These are phyloP conservation scores for Crotalus helleri DNA, from an alignment of 2,113 vertebrate species.

Conservation along the genomic window DNA sequence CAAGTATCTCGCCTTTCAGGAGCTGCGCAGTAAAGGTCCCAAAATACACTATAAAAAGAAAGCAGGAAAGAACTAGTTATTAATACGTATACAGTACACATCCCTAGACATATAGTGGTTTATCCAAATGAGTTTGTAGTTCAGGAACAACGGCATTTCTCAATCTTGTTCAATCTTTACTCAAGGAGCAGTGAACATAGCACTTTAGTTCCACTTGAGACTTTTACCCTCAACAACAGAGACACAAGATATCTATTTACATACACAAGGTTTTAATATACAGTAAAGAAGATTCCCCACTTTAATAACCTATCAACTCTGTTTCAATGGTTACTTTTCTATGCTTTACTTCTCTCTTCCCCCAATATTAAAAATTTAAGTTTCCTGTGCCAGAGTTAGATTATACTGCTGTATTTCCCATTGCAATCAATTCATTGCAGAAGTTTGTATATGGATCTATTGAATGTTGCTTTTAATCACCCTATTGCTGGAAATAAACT, in stretches of 20 bases:
- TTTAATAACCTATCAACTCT: rapidly evolving
- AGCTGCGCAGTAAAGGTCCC: constrained; percentile 99
- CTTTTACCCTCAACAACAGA: background rate
- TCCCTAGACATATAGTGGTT: background rate
- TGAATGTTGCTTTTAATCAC: background rate
- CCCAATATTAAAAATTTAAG: background rate
- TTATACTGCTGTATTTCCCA: background rate
- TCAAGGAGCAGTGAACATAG: background rate
- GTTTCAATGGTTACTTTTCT: background rate
- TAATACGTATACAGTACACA: background rate
- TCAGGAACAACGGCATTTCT: background rate
- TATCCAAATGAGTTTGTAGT: background rate
- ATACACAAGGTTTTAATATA: background rate
- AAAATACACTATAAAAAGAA: constrained; percentile 85
- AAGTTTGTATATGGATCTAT: background rate
- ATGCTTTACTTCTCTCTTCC: rapidly evolving
- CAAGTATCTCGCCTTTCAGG: constrained; percentile 98
- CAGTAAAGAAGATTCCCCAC: background rate
- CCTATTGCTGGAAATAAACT: background rate
- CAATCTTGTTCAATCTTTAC: background rate
- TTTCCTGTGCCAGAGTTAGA: background rate
- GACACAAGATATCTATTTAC: background rate
- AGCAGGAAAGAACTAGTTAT: constrained; percentile 49
- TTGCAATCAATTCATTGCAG: background rate
- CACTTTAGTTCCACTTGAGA: rapidly evolving